Percentiles rank a stretch among this genome's conserved stretches.
phyloP scores from a whole-genome alignment of 2,113 vertebrate species.

The Mobula birostris region DNA sequence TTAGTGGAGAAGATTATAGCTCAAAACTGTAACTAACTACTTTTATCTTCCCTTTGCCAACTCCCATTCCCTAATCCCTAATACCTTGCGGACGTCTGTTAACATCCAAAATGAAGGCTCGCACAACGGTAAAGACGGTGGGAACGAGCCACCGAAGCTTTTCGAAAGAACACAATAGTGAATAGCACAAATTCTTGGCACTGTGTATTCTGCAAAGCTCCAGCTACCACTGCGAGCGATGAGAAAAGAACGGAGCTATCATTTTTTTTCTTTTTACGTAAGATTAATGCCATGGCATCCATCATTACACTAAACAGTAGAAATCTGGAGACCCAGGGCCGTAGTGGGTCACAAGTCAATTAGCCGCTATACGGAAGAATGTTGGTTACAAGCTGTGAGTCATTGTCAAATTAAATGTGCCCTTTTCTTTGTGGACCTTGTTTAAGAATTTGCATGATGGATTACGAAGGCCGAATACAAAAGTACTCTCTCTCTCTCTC shows the following conservation, averaged over 20 bases:
- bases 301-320: conserved; percentile 42
- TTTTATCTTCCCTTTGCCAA: not conserved
- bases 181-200: conserved; percentile 21
- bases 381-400: conserved; percentile 42
- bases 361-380: conserved; percentile 43
- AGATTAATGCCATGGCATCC: conserved; percentile 46
- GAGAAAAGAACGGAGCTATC: conserved; percentile 15
- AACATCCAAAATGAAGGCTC: no score
- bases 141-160: not conserved
- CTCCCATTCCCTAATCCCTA: not conserved
- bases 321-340: conserved; percentile 23
- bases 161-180: not conserved
- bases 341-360: conserved; percentile 38
- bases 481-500: not conserved
- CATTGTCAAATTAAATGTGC: conserved; percentile 46
- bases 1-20: not conserved
- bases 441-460: conserved; percentile 44
- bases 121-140: not conserved
- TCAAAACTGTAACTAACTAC: conserved; percentile 3
- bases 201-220: not conserved
- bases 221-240: not conserved
- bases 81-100: not conserved
- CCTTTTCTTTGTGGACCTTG: conserved; percentile 46
- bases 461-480: not conserved
- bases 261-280: not conserved